Base-by-base conservation (phyloP, 2,797 vertebrate genomes). In the Ceryle rudis region DNA sequence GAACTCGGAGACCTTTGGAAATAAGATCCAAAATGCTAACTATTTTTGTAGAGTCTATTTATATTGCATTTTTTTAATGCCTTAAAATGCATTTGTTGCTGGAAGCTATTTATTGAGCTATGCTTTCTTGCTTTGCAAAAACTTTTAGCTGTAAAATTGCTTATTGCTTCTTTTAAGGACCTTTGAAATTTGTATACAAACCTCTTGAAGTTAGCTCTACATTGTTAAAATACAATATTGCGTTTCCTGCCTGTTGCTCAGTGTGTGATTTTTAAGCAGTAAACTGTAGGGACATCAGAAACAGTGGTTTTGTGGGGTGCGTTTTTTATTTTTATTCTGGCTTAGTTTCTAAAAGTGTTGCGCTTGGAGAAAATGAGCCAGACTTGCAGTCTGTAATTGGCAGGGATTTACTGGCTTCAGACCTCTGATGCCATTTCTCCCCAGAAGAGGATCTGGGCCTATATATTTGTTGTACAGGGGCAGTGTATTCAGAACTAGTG, bases 1-100 rank as follows among this genome's bases (percentile, higher is more conserved):
- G 46, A 86, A 84, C 58, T 81, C 41, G 1, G 92, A 97, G 92
- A 77, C 97, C 96, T 96, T 95, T 86, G 93, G 84, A 93, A 82
- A 89, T 60, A 41, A 44, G 96, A 94, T 95, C 97, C 84, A 42
- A 37, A 90, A 93, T 85, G 91, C 93, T 89, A 65, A 14, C 78
- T 44, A 4, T 44, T 90, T 96, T 81, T 41, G 35, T 64, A 6
- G 49, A 7, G 23, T 77, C 91, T 86, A 81, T 96, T 96, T 92
- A 81, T 93, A 93, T 92, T 78, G 52, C 58, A 20, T 55, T 86
- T 78, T 26, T 74, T 92, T 51, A 58, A 72, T 51, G 93, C 52
- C 79, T 93, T 93, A 28, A 84, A 75, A 29, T 2, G 0, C 51
- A 44, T 93, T 81, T 62, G 39, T 57, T 70, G 57, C 49, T 21